Percentiles rank a stretch among this genome's conserved stretches.
Conservation (phyloP, 2,797 vertebrate species). For the Pygocentrus nattereri region DNA sequence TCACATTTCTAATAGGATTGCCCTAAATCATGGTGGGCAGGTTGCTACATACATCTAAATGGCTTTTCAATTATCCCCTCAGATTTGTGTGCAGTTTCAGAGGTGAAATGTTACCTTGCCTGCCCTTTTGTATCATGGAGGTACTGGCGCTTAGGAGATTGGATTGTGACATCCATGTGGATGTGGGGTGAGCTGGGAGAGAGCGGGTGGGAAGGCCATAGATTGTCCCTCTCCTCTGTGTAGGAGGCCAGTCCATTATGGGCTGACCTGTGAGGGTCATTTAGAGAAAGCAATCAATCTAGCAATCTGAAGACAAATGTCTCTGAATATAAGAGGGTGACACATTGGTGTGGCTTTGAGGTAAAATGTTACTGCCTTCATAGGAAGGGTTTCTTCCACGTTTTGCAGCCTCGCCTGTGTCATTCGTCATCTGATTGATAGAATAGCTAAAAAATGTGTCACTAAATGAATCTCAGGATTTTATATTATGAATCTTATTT, state of each 20-base stretch:
- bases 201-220: slow-evolving; percentile 55
- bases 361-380: slow-evolving; percentile 30
- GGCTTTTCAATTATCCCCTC: slow-evolving; percentile 60
- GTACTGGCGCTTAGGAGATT: slow-evolving; percentile 54
- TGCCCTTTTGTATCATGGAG: slow-evolving; percentile 44
- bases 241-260: slow-evolving; percentile 75
- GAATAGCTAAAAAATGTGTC: background rate
- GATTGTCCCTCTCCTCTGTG: slow-evolving; percentile 69
- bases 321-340: slow-evolving; percentile 60
- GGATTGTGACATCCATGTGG: slow-evolving; percentile 43
- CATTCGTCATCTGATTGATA: background rate
- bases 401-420: slow-evolving; percentile 23
- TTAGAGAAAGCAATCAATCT: slow-evolving; percentile 72
- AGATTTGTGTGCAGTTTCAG: slow-evolving; percentile 58
- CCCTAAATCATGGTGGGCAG: slow-evolving; percentile 33
- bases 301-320: slow-evolving; percentile 69
- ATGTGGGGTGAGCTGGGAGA: slow-evolving; percentile 60
- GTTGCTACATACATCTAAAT: slow-evolving; percentile 40
- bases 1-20: slow-evolving; percentile 34
- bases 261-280: slow-evolving; percentile 69
- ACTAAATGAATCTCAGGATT: background rate
- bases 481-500: background rate
- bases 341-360: slow-evolving; percentile 34
- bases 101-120: slow-evolving; percentile 56
- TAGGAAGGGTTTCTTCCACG: slow-evolving; percentile 20